These are phyloP conservation scores for Apodemia zela DNA, from an alignment of 2,888 invertebrate genomes.

Conservation along the genomic window DNA sequence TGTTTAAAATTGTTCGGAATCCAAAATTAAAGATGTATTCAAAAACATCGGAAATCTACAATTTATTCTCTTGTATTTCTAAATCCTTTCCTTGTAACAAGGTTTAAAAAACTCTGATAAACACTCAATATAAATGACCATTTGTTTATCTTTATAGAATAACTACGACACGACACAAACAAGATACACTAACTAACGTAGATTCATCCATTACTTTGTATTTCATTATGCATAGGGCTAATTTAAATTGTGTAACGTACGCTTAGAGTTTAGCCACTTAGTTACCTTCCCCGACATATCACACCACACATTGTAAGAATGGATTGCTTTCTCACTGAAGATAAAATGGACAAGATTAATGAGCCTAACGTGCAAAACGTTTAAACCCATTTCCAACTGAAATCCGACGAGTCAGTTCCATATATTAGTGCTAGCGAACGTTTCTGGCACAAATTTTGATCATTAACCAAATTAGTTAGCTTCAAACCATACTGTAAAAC, in stretches of 20 bases:
- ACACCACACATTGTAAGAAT: constrained; percentile 29
- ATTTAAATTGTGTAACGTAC: constrained; percentile 18
- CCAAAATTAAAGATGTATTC: too few relatives aligned
- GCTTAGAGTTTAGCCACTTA: constrained; percentile 19
- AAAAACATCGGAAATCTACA: too few relatives aligned
- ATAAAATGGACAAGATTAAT: constrained; percentile 77
- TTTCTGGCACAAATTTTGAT: constrained; percentile 75
- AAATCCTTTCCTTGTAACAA: too few relatives aligned
- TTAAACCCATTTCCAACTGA: constrained; percentile 77
- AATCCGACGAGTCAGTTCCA: constrained; percentile 79
- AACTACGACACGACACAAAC: too few relatives aligned
- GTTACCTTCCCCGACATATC: constrained; percentile 31
- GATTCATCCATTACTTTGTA: constrained; percentile 2
- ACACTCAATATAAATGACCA: too few relatives aligned
- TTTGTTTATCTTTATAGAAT: too few relatives aligned
- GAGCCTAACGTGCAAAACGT: constrained; percentile 78
- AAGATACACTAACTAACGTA: too few relatives aligned
- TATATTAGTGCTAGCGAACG: constrained; percentile 73
- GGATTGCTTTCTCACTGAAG: constrained; percentile 57
- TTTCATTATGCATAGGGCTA: constrained; percentile 13
- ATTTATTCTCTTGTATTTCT: too few relatives aligned
- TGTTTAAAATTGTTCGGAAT: too few relatives aligned
- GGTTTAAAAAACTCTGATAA: too few relatives aligned
- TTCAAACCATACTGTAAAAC: constrained; percentile 59
- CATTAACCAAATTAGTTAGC: constrained; percentile 78